Conservation (phyloP, 2,113 vertebrate genomes). For the Gobiocypris rarus region DNA sequence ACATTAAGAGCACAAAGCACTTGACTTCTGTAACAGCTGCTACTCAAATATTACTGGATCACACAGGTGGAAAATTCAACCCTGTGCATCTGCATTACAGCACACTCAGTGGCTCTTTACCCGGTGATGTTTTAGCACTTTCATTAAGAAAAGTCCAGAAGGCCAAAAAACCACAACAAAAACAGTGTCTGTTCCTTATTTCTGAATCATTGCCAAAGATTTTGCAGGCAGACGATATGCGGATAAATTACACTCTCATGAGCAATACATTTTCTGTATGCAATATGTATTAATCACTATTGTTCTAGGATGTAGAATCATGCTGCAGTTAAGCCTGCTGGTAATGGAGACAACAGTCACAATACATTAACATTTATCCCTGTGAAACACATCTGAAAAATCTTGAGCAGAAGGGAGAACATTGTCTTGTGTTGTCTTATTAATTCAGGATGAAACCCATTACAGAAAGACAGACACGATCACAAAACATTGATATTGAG, state of each 20-base stretch:
- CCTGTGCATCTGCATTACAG: neutral
- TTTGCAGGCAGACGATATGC: neutral
- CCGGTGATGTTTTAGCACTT: neutral
- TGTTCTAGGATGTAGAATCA: neutral
- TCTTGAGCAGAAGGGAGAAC: neutral
- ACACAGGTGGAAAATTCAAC: neutral
- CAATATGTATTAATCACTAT: neutral
- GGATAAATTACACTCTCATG: slow-evolving; percentile 5
- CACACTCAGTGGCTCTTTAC: neutral
- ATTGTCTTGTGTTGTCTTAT: neutral
- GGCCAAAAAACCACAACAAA: neutral
- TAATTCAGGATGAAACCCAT: neutral
- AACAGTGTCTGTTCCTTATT: neutral
- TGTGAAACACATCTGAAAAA: neutral
- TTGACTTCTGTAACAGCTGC: slow-evolving; percentile 35
- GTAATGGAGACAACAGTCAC: neutral
- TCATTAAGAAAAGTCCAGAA: neutral
- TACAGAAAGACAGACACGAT: neutral
- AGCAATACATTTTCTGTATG: neutral
- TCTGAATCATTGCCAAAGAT: slow-evolving; percentile 39
- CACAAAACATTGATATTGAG: neutral
- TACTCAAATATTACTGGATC: slow-evolving; percentile 1
- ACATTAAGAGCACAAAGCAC: slow-evolving; percentile 57
- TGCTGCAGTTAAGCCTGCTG: neutral
- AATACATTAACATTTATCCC: neutral